Conservation (phyloP, 2,888 invertebrate genomes). For the Trachelus stipa region DNA sequence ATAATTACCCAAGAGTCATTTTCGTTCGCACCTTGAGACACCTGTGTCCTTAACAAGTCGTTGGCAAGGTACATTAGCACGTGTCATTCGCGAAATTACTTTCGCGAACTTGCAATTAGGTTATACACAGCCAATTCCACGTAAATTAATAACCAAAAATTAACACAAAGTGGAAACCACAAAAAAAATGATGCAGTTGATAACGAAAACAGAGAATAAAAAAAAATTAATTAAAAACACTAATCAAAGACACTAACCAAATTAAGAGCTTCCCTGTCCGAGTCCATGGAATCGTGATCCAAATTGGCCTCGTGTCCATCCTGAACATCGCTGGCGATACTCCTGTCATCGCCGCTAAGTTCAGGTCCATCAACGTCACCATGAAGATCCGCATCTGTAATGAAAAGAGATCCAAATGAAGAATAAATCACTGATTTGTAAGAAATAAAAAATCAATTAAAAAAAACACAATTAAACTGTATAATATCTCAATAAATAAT, state of each 20-base stretch:
- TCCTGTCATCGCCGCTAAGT: slow-evolving; percentile 74
- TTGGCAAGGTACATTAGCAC: background rate
- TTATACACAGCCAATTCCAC: background rate
- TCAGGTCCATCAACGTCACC: slow-evolving; percentile 73
- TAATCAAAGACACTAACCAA: slow-evolving; percentile 67
- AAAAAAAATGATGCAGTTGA: background rate
- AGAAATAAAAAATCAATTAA: slow-evolving; percentile 6
- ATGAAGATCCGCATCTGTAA: slow-evolving; percentile 73
- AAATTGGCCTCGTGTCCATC: slow-evolving; percentile 68
- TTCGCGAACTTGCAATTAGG: background rate
- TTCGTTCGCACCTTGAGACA: slow-evolving; percentile 21
- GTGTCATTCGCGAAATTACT: background rate
- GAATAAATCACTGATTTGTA: slow-evolving; percentile 8
- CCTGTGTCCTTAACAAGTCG: background rate
- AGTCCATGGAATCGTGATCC: slow-evolving; percentile 75
- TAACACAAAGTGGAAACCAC: background rate
- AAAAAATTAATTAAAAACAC: background rate
- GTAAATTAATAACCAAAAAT: background rate
- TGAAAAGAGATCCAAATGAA: slow-evolving; percentile 26
- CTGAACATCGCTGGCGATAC: slow-evolving; percentile 71
- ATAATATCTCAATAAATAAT: slow-evolving; percentile 13
- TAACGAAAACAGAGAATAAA: background rate
- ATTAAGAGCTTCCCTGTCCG: slow-evolving; percentile 74
- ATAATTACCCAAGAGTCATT: slow-evolving; percentile 47
- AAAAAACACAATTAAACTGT: slow-evolving; percentile 2